Conservation (phyloP, 2,113 vertebrate genomes). For the Amia ocellicauda region DNA sequence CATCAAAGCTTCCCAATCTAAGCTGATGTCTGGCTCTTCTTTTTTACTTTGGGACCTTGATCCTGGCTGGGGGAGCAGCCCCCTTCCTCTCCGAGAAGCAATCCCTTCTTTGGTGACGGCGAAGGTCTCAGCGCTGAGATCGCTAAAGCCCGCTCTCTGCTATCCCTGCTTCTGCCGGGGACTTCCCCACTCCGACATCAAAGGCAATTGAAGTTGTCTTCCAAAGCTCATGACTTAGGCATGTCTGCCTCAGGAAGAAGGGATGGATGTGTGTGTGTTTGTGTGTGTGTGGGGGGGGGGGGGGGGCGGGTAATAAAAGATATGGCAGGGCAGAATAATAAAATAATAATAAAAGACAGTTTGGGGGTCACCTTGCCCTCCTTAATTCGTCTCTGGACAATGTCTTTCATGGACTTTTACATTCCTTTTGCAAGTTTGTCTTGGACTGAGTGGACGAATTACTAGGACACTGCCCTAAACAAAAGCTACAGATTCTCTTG, state of each 20-base stretch:
- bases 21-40: neutral
- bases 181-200: neutral
- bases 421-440: too few species aligned
- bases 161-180: neutral
- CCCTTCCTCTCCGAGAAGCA: too few species aligned
- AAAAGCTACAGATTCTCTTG: too few species aligned
- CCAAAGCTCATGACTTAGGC: too few species aligned
- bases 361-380: too few species aligned
- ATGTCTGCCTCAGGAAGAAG: too few species aligned
- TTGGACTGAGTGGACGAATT: too few species aligned
- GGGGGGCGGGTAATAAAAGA: too few species aligned
- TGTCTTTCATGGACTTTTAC: too few species aligned
- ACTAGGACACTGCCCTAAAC: too few species aligned
- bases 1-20: neutral
- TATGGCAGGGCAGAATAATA: too few species aligned
- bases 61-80: neutral
- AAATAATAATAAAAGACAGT: neutral
- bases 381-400: too few species aligned
- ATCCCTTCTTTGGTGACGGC: neutral
- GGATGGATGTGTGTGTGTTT: neutral
- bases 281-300: slow-evolving; percentile 4
- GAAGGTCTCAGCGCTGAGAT: neutral
- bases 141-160: neutral
- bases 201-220: neutral
- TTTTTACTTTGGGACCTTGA: neutral